Conservation (phyloP, 2,113 vertebrate genomes). For the Chaenocephalus aceratus region DNA sequence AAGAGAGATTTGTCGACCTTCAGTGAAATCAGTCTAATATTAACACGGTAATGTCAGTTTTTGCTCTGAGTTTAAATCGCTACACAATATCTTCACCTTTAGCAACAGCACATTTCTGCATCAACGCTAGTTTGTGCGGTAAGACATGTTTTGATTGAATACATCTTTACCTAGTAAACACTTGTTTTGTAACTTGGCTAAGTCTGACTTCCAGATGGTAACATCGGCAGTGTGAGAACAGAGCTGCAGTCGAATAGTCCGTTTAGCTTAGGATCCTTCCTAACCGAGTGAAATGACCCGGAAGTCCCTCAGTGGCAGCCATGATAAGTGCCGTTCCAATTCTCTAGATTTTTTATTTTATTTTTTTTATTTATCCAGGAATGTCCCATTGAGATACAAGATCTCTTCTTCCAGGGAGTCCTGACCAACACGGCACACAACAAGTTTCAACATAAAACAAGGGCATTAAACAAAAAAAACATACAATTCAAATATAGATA, state of each 20-base stretch:
- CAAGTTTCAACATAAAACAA: too few relatives aligned
- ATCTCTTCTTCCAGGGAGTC: too few relatives aligned
- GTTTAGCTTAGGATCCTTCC: too few relatives aligned
- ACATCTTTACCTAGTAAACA: not conserved
- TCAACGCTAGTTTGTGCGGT: not conserved
- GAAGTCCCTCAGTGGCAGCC: too few relatives aligned
- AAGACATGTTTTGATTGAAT: not conserved
- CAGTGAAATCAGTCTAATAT: not conserved
- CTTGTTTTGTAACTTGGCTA: not conserved
- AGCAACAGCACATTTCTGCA: not conserved
- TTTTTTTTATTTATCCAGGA: too few relatives aligned
- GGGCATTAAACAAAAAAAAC: too few relatives aligned
- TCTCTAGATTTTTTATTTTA: too few relatives aligned
- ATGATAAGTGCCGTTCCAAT: too few relatives aligned
- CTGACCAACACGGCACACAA: too few relatives aligned
- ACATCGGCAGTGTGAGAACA: not conserved
- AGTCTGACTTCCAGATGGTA: constrained; percentile 33
- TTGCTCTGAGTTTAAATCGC: not conserved
- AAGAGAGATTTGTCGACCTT: not conserved
- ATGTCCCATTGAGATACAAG: too few relatives aligned
- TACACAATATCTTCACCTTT: not conserved
- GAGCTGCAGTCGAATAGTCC: not conserved
- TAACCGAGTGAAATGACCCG: too few relatives aligned
- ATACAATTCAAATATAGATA: too few relatives aligned
- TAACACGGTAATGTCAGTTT: not conserved